Evolutionary conservation across 2,113 vertebrate genomes (phyloP).

Genomic region (Orcinus orca): DNA sequence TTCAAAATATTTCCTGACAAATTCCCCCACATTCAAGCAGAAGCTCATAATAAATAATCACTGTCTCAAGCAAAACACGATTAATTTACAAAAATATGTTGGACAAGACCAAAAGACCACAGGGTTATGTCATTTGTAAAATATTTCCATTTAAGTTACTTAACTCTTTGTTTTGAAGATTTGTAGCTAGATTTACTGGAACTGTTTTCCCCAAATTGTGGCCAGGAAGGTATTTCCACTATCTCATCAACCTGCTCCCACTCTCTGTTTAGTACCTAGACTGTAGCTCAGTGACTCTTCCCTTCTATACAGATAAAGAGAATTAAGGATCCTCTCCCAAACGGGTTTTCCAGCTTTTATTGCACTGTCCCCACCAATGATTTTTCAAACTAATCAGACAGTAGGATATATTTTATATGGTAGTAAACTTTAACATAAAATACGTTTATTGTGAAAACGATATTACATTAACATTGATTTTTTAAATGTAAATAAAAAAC

Average conservation of each 20-base stretch:
- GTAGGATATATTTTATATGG: neutral
- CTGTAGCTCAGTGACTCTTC: neutral
- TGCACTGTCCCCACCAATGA: neutral
- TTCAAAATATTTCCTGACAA: slow-evolving; percentile 21
- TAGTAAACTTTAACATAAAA: neutral
- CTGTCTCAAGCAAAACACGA: neutral
- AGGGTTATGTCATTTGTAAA: neutral
- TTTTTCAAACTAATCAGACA: slow-evolving; percentile 10
- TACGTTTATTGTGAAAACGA: neutral
- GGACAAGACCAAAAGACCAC: neutral
- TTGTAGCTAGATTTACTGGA: neutral
- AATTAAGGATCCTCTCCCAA: neutral
- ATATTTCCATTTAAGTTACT: slow-evolving; percentile 23
- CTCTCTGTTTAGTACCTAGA: neutral
- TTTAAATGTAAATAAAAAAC: neutral
- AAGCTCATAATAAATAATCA: neutral
- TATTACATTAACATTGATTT: neutral
- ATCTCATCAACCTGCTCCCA: neutral
- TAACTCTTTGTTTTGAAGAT: neutral
- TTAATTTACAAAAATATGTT: neutral
- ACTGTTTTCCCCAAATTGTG: neutral
- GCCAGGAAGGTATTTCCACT: neutral
- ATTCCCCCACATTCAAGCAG: neutral
- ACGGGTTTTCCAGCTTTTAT: neutral
- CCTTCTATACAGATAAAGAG: neutral